phyloP scores from a whole-genome alignment of 2,888 invertebrate genomes.

The Phalera bucephala region DNA sequence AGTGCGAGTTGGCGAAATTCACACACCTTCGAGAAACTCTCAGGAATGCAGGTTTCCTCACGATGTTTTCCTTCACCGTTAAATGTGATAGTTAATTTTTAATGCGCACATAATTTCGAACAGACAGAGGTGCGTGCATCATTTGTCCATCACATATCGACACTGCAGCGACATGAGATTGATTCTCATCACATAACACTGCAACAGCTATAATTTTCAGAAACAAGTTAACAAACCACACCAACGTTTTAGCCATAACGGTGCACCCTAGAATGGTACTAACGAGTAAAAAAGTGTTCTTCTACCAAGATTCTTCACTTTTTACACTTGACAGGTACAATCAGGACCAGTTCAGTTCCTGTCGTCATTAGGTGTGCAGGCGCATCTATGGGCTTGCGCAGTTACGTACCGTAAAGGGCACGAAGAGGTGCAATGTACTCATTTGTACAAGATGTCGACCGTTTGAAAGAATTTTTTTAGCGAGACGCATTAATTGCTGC shows the following conservation, averaged over 20 bases:
- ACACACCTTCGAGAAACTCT: too few relatives aligned
- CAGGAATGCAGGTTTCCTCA: too few relatives aligned
- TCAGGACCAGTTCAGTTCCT: conserved; percentile 53
- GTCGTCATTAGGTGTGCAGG: conserved; percentile 46
- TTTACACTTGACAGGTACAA: conserved; percentile 31
- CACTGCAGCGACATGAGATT: too few relatives aligned
- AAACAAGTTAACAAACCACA: conserved; percentile 14
- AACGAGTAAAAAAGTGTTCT: conserved; percentile 29
- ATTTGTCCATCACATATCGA: too few relatives aligned
- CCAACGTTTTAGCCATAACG: conserved; percentile 28
- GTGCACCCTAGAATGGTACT: conserved; percentile 5
- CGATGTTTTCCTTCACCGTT: too few relatives aligned
- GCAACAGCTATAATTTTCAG: neutral
- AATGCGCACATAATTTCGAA: too few relatives aligned
- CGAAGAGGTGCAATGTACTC: conserved; percentile 33
- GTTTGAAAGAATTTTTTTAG: conserved; percentile 26
- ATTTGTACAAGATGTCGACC: conserved; percentile 11
- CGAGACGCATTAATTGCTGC: conserved; percentile 24
- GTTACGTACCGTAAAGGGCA: conserved; percentile 26
- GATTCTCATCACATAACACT: too few relatives aligned
- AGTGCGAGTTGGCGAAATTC: too few relatives aligned
- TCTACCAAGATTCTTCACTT: conserved; percentile 20
- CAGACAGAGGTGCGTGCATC: too few relatives aligned
- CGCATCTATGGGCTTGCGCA: conserved; percentile 36
- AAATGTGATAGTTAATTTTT: too few relatives aligned